phyloP scores from a whole-genome alignment of 2,888 invertebrate species.

The Trisateles emortualis region DNA sequence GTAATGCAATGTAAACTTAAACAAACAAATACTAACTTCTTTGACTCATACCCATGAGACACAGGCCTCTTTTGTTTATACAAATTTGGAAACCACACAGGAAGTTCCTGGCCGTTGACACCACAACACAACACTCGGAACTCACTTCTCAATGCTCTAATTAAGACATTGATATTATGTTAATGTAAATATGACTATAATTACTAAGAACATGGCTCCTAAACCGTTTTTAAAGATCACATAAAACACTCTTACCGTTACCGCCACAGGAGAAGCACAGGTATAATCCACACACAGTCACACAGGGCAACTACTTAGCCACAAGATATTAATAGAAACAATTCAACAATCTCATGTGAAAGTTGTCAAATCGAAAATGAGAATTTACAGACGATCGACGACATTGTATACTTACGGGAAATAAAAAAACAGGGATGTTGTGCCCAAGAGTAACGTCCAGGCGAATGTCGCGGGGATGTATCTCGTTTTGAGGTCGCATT shows the following conservation, averaged over 20 bases:
- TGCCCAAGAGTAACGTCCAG: constrained; percentile 97
- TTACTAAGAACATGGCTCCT: constrained; percentile 47
- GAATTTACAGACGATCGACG: constrained; percentile 71
- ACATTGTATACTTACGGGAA: constrained; percentile 95
- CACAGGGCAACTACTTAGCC: constrained; percentile 62
- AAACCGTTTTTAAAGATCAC: constrained; percentile 21
- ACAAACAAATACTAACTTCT: constrained; percentile 18
- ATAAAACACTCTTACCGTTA: constrained; percentile 42
- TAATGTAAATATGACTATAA: constrained; percentile 51
- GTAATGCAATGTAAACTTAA: constrained; percentile 8
- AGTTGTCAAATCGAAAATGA: constrained; percentile 81
- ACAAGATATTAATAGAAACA: constrained; percentile 78
- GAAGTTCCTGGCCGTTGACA: constrained; percentile 41
- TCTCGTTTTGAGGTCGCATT: constrained; percentile 98
- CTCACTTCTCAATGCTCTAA: constrained; percentile 26
- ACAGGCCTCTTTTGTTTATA: constrained; percentile 57
- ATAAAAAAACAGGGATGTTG: constrained; percentile 98
- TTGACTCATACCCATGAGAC: constrained; percentile 31
- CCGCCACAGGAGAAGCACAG: constrained; percentile 32
- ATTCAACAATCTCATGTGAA: constrained; percentile 79
- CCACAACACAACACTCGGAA: constrained; percentile 27
- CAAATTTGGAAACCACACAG: constrained; percentile 48
- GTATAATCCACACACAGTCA: constrained; percentile 46
- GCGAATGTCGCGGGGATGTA: constrained; percentile 99
- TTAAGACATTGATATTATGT: constrained; percentile 31